Evolutionary conservation across 2,888 invertebrate species (phyloP), one percentile per base, ranked within the genome.

Genomic region (Tetragnatha montana): DNA sequence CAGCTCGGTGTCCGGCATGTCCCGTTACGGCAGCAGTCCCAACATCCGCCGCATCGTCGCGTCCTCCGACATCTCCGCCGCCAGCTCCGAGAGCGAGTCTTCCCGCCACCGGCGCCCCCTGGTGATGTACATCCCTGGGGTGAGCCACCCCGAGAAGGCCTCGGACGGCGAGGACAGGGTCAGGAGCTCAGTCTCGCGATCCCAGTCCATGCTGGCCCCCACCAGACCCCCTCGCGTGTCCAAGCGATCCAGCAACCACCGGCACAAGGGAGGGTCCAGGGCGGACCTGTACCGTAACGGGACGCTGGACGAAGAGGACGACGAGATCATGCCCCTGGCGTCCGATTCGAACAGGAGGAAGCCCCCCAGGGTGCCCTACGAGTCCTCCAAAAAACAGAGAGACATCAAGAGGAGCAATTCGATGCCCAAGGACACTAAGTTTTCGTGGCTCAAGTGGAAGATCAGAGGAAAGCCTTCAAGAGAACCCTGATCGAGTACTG

Each of bases 401-500:
- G 91, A 91, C 80, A 84, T 92, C 21, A 91, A 89, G 70, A 86
- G 92, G 75, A 81, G 92, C 14, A 91, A 92, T 73, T 92, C 92
- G n/a, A 92, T 92, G 91, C 92, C 92, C 8, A 92, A 92, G 87
- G 92, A 92, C 76, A 91, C 92, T 17, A 92, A 92, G 83, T 92
- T 92, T 78, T 91, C 92, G 10, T 91, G 92, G 91, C 89, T 92
- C 71, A 91, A 91, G 81, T 91, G 90, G 89, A 87, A 75, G 74
- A 81, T 91, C 35, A 91, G 88, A 79, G 91, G 89, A 35, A 91
- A 91, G 78, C 91, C 91, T 12, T 91, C 91, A 2, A 76, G 90
- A 22, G 91, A 91, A 68, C 90, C 91, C 14, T 91, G 74, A 89
- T 12, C 71, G 19, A 19, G 60, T 14, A 47, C 50, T 60, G 60